A percentile compares a stretch with the other conserved stretches of the same genome.
These are phyloP conservation scores for Trachythela sp. DNA, from an alignment of 64 coral and sea anemone genomes.

Conservation along the genomic window DNA sequence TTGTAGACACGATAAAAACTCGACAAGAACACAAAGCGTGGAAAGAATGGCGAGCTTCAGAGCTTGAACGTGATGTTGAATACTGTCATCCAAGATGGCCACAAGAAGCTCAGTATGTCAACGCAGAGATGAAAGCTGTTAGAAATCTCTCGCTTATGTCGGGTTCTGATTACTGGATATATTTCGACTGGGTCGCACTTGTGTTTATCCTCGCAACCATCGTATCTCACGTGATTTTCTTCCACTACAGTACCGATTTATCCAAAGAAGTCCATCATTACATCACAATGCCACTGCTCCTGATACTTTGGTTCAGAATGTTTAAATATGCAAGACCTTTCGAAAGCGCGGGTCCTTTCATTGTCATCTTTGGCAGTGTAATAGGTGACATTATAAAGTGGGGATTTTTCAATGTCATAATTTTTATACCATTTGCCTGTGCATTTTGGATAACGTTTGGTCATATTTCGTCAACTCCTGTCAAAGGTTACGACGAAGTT, in stretches of 20 bases:
- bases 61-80: background rate
- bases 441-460: slow-evolving; percentile 18
- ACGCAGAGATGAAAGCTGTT: slow-evolving; percentile 18
- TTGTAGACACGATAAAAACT: background rate
- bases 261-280: slow-evolving; percentile 6
- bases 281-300: background rate
- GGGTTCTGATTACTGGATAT: background rate
- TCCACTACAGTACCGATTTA: background rate
- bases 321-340: slow-evolving; percentile 3
- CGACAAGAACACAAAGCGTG: background rate
- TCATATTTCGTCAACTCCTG: background rate
- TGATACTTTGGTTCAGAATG: slow-evolving; percentile 4
- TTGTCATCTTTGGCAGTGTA: slow-evolving; percentile 2
- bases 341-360: background rate
- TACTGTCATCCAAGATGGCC: slow-evolving; percentile 13
- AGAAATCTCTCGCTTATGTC: background rate
- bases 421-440: background rate
- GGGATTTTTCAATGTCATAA: background rate
- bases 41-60: background rate
- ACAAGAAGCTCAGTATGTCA: background rate
- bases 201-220: background rate
- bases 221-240: background rate
- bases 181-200: slow-evolving; percentile 10
- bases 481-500: background rate
- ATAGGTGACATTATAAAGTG: background rate